Evolutionary conservation across 2,797 vertebrate species (phyloP).

Genomic region (Myiotriccus ornatus): DNA sequence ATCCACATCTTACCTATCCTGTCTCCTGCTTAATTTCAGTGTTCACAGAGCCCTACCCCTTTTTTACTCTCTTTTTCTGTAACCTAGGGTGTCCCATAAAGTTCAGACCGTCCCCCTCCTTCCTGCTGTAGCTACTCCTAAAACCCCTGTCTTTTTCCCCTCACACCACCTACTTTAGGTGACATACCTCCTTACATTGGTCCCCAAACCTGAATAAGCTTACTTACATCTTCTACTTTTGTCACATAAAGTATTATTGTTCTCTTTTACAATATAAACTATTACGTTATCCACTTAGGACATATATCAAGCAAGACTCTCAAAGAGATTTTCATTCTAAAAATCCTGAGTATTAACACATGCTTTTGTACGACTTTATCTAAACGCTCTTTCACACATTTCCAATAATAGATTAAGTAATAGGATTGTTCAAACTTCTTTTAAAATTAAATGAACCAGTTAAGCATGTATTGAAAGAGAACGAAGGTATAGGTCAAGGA

Average conservation of each 20-base stretch:
- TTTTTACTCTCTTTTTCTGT: background rate
- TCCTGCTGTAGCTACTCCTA: background rate
- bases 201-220: background rate
- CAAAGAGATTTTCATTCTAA: background rate
- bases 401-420: background rate
- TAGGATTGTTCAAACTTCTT: background rate
- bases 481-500: background rate
- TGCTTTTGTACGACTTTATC: background rate
- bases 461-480: background rate
- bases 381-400: background rate
- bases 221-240: background rate
- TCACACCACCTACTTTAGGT: background rate
- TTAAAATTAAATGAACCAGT: background rate
- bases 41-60: background rate
- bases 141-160: background rate
- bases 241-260: background rate
- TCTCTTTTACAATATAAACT: background rate
- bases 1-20: background rate
- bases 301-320: background rate
- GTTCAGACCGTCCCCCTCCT: background rate
- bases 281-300: background rate
- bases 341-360: background rate
- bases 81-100: background rate
- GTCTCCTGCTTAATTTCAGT: background rate
- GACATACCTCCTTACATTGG: fast-evolving